phyloP scores from a whole-genome alignment of 2,888 invertebrate genomes.

The Eupithecia exiguata region DNA sequence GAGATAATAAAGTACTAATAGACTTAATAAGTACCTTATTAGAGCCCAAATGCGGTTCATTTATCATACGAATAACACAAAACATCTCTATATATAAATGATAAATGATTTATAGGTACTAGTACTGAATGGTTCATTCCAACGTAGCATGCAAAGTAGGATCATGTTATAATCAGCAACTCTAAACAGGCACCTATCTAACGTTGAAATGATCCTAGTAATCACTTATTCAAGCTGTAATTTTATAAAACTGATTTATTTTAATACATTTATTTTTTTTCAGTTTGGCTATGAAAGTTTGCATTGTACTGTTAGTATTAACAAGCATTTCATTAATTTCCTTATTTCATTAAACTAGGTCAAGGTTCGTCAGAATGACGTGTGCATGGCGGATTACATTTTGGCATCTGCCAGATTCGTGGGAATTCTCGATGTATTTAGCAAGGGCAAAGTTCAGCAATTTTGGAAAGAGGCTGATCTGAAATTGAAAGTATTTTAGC shows the following conservation, averaged over 20 bases:
- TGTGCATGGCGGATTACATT: neutral
- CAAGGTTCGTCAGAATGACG: neutral
- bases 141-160: too few relatives aligned
- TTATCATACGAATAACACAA: too few relatives aligned
- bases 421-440: neutral
- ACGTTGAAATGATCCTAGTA: too few relatives aligned
- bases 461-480: neutral
- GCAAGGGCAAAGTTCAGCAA: slow-evolving; percentile 3
- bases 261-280: neutral
- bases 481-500: neutral
- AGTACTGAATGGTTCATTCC: too few relatives aligned
- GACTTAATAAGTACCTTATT: too few relatives aligned
- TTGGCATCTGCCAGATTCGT: slow-evolving; percentile 9
- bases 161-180: too few relatives aligned
- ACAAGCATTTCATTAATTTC: neutral
- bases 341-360: neutral
- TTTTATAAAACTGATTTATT: neutral
- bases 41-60: too few relatives aligned
- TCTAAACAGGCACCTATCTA: too few relatives aligned
- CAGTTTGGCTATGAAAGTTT: neutral
- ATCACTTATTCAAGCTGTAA: too few relatives aligned
- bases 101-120: too few relatives aligned
- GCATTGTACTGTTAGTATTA: neutral
- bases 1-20: too few relatives aligned
- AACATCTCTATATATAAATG: too few relatives aligned